Base-by-base conservation (phyloP, 2,113 vertebrate species). In the Sapajus apella region DNA sequence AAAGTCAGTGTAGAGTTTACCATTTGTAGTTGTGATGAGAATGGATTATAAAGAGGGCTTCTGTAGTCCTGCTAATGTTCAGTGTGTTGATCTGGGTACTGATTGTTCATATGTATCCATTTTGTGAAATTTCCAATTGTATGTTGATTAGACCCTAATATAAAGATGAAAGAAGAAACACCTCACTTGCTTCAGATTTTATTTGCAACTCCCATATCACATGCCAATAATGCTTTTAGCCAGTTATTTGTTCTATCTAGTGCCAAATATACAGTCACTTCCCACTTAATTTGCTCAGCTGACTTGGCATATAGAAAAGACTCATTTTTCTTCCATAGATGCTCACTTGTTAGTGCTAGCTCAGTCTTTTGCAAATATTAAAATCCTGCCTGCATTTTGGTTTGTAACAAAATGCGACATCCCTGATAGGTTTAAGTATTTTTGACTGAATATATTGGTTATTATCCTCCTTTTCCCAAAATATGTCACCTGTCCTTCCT, bases 341-440 rank as follows among this genome's bases (percentile, higher is more conserved):
- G 47, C 6, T 87, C 21, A 45, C 14, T 32, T 94, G 12, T 87
- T 92, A 82, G 17, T 23, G 52, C 17, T 90, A 90, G 37, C 40
- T 92, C 55, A 72, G 45, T 87, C 37, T 20, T 92, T 90, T 84
- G 14, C 5, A 87, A 83, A 83, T 45, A 87, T 86, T 94, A 68
- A 87, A 77, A 83, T 45, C 13, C 4, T 90, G 20, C 14, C 4
- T 66, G 5, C 35, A 92, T 96, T 92, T 94, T 37, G 83, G 30
- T 90, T 75, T 77, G 18, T 23, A 96, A 45, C 5, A 75, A 84
- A 95, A 84, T 61, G 84, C 4, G 43, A 3, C 18, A 66, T 52
- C 35, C 50, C 18, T 90, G n/a, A 79, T 35, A 56, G 45, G 1
- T 66, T 87, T 73, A 94, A 92, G 30, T 21, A 84, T 80, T 96